A percentile compares a stretch with the other conserved stretches of the same genome.
These are phyloP conservation scores for Orchesella cincta DNA, from an alignment of 1,140 invertebrate genomes.

Conservation along the genomic window DNA sequence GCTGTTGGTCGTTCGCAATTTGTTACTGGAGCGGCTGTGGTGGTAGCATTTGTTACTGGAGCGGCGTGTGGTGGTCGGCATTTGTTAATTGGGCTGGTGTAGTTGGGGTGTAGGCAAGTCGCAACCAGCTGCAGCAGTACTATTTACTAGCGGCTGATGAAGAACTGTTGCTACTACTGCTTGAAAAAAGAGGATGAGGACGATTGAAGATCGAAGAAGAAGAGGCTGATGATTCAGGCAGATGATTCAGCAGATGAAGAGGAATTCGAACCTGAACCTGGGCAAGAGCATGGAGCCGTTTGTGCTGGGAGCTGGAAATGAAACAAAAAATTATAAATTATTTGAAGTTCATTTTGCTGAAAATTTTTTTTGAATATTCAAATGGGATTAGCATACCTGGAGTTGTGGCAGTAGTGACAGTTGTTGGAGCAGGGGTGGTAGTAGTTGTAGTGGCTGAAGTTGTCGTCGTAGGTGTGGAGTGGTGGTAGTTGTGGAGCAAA, in stretches of 20 bases:
- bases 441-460: not conserved
- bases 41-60: not conserved
- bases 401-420: not conserved
- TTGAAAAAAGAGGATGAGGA: not conserved
- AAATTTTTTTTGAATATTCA: too few species aligned
- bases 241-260: not conserved
- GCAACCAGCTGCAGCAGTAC: not conserved
- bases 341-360: too few species aligned
- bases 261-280: not conserved
- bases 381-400: not conserved
- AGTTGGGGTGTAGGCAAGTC: not conserved
- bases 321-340: too few species aligned
- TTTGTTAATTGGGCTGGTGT: not conserved
- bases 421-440: conserved; percentile 3
- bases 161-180: not conserved
- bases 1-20: not conserved
- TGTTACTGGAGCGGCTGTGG: not conserved
- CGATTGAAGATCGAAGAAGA: not conserved
- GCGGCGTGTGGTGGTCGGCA: not conserved
- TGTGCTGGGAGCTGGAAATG: too few species aligned
- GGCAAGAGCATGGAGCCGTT: not conserved
- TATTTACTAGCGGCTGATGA: not conserved
- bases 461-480: not conserved
- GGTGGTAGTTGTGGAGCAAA: not conserved
- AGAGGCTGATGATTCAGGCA: not conserved